Percentiles rank a stretch among this genome's conserved stretches.
Evolutionary conservation across 2,888 invertebrate species (phyloP).

Genomic region (Limnephilus marmoratus): DNA sequence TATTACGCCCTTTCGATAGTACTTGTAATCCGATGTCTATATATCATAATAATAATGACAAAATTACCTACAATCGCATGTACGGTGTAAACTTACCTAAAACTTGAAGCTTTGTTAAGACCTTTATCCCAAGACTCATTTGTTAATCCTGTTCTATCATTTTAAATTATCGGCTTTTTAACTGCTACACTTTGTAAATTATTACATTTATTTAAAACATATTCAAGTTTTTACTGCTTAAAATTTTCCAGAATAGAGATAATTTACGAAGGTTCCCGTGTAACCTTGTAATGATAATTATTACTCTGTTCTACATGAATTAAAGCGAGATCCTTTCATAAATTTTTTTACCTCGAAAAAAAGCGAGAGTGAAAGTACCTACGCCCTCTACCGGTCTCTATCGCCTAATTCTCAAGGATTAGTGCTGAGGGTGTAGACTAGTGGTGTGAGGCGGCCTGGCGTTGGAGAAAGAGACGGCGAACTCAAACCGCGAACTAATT

Average conservation of each 20-base stretch:
- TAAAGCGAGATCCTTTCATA: background rate
- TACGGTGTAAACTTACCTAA: background rate
- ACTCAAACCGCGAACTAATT: background rate
- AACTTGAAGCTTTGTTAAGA: background rate
- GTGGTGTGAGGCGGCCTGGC: slow-evolving; percentile 40
- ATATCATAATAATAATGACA: too few relatives aligned
- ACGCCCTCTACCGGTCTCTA: slow-evolving; percentile 39
- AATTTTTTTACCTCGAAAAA: background rate
- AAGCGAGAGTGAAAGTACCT: background rate
- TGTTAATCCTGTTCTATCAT: background rate
- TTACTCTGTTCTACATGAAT: background rate
- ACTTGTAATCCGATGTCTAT: too few relatives aligned
- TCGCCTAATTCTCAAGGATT: slow-evolving; percentile 66
- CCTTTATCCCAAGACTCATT: background rate
- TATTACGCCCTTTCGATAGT: too few relatives aligned
- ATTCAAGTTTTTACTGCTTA: background rate
- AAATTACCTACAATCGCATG: too few relatives aligned
- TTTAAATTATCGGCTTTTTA: background rate
- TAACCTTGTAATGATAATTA: background rate
- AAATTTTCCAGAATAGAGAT: background rate
- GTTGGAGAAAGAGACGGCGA: slow-evolving; percentile 25
- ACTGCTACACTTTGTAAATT: too few relatives aligned
- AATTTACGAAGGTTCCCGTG: background rate
- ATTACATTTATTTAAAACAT: background rate
- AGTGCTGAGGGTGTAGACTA: slow-evolving; percentile 59